phyloP scores from a whole-genome alignment of 2,888 invertebrate species.

The Odontocerum albicorne region DNA sequence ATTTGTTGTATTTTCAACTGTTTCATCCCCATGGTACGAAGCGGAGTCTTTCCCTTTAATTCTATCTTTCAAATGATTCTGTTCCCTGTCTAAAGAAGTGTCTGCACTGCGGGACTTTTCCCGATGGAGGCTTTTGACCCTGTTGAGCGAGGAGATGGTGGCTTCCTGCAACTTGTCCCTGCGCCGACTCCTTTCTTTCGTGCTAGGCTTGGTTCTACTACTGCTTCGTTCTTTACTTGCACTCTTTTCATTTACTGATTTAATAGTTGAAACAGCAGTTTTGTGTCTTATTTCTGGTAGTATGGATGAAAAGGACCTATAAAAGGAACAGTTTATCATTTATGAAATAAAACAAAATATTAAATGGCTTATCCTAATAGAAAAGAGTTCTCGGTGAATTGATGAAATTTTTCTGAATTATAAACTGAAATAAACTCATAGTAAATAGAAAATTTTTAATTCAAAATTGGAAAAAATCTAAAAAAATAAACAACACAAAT shows the following conservation, averaged over 20 bases:
- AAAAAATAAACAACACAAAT: background rate
- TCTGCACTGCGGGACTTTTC: constrained; percentile 33
- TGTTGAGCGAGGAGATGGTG: constrained; percentile 29
- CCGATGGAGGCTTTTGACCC: constrained; percentile 10
- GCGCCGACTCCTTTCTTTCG: constrained; percentile 38
- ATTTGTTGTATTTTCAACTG: background rate
- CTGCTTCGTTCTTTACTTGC: constrained; percentile 42
- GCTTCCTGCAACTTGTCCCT: constrained; percentile 39
- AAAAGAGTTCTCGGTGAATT: no score
- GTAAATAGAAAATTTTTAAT: background rate
- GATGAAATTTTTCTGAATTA: no score
- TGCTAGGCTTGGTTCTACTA: constrained; percentile 38
- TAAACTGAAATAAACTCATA: no score
- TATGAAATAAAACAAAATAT: no score
- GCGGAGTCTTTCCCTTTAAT: constrained; percentile 14
- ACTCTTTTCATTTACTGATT: constrained; percentile 46
- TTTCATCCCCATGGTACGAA: constrained; percentile 18
- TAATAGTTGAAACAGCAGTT: constrained; percentile 49
- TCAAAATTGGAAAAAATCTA: background rate
- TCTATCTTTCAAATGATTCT: constrained; percentile 21
- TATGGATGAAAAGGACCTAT: constrained; percentile 41
- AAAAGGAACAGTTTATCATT: constrained; percentile 25
- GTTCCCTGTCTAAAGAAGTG: constrained; percentile 32
- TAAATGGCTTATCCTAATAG: no score
- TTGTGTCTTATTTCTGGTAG: constrained; percentile 50